A percentile compares a stretch with the other conserved stretches of the same genome.
Evolutionary conservation across 2,888 invertebrate species (phyloP).

Genomic region (Sarcophaga subvicina): DNA sequence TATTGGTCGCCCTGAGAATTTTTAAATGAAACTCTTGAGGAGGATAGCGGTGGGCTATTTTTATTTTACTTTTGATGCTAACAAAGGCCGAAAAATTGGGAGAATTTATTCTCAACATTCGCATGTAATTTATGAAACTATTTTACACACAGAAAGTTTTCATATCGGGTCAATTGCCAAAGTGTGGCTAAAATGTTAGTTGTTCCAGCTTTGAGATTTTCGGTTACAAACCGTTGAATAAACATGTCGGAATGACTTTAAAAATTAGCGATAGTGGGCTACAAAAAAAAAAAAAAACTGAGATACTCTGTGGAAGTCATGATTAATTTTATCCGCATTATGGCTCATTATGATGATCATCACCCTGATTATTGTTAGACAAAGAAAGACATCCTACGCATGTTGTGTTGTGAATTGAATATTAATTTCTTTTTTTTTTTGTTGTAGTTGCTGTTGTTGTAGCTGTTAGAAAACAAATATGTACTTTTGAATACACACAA

Average conservation of each 20-base stretch:
- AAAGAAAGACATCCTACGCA: conserved; percentile 54
- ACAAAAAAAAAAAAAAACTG: neutral
- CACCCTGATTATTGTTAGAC: conserved; percentile 46
- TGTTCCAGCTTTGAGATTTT: neutral
- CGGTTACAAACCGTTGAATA: neutral
- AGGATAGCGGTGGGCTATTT: no score
- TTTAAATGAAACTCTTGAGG: no score
- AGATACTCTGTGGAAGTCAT: conserved; percentile 31
- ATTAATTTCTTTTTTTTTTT: no score
- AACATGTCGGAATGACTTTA: neutral
- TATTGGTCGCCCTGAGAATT: no score
- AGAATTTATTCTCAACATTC: no score
- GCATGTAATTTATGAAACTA: no score
- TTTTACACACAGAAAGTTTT: no score
- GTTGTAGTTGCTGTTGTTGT: neutral
- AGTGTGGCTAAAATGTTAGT: no score
- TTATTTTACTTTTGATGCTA: no score
- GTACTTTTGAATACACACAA: conserved; percentile 1
- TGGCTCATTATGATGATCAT: conserved; percentile 40
- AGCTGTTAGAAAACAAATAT: conserved; percentile 44
- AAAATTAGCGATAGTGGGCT: neutral
- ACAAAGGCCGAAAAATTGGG: no score
- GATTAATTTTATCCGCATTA: conserved; percentile 27
- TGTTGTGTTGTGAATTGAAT: neutral
- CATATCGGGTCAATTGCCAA: no score